These are phyloP conservation scores for Selene dorsalis DNA, from an alignment of 2,797 vertebrate species.

Conservation along the genomic window DNA sequence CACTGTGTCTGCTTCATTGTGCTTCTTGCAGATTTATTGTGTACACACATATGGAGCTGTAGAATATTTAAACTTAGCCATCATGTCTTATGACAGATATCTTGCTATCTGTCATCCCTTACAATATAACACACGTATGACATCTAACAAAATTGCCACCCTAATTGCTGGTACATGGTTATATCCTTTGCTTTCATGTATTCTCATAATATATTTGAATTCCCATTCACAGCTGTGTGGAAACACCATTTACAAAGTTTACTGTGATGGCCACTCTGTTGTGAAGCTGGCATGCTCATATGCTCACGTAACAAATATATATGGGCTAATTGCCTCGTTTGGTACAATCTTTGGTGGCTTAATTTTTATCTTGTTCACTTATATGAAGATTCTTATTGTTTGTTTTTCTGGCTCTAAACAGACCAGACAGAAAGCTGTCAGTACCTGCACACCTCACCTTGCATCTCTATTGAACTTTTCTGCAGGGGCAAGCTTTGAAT, in stretches of 20 bases:
- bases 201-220: not conserved
- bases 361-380: not conserved
- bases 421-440: conserved; percentile 36
- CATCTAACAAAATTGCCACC: not conserved
- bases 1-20: too few relatives aligned
- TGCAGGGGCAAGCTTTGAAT: conserved; percentile 10
- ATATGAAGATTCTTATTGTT: conserved; percentile 8
- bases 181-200: not conserved
- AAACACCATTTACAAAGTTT: conserved; percentile 29
- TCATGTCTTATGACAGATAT: too few relatives aligned
- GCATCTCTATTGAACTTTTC: conserved; percentile 27
- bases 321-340: not conserved
- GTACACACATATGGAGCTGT: too few relatives aligned
- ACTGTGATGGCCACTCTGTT: conserved; percentile 25
- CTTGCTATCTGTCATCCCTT: too few relatives aligned
- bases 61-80: too few relatives aligned
- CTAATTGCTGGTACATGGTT: conserved; percentile 28
- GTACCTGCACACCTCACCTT: conserved; percentile 43
- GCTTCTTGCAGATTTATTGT: too few relatives aligned
- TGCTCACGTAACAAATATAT: accelerated
- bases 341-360: not conserved
- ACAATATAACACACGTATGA: too few relatives aligned
- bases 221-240: too few relatives aligned
- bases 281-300: conserved; percentile 10
- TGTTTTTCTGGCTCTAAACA: too few relatives aligned